Evolutionary conservation across 2,888 invertebrate species (phyloP).

Genomic region (Phengaris alcon): DNA sequence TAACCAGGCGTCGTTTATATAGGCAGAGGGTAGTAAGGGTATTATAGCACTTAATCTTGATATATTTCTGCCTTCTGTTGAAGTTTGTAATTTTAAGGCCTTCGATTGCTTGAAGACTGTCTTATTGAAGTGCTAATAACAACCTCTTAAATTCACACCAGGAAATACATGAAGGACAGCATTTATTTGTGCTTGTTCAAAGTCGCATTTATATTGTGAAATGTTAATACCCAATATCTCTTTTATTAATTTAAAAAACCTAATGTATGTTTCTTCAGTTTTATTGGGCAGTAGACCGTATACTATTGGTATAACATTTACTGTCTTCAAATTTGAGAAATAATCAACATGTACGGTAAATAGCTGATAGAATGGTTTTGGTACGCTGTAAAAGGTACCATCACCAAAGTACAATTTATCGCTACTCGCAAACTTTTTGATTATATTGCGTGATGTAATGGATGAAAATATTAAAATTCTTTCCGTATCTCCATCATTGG

Average conservation of each 20-base stretch:
- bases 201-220: background rate
- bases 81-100: constrained; percentile 7
- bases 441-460: background rate
- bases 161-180: constrained; percentile 2
- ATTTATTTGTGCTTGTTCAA: too few species aligned
- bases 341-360: background rate
- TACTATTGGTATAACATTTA: background rate
- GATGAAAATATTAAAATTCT: background rate
- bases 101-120: background rate
- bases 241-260: background rate
- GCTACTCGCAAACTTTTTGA: background rate
- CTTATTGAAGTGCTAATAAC: constrained; percentile 1
- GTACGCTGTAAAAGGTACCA: background rate
- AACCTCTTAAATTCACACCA: background rate
- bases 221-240: constrained; percentile 4
- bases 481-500: background rate
- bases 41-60: background rate
- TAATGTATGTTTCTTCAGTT: background rate
- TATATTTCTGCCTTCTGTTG: background rate
- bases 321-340: background rate
- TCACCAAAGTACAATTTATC: background rate
- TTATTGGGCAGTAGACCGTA: background rate
- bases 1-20: too few species aligned
- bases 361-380: background rate
- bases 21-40: too few species aligned